Conservation (phyloP, 1,140 invertebrate genomes). For the Tigriopus japonicus region DNA sequence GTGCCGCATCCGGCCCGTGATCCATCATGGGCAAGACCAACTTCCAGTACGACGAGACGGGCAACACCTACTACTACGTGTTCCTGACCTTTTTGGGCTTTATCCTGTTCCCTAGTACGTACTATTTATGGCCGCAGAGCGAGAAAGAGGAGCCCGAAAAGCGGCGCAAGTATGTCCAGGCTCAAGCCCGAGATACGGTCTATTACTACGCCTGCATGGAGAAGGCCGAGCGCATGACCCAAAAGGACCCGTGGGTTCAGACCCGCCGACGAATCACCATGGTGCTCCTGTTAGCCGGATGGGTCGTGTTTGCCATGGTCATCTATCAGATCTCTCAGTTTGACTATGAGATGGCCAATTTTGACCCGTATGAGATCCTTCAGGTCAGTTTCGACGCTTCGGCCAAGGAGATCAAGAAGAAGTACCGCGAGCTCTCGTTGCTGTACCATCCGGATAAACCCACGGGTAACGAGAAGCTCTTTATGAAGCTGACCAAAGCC, state of each 20-base stretch:
- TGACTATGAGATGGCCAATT: constrained; percentile 93
- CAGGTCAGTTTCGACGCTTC: constrained; percentile 63
- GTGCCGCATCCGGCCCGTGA: neutral
- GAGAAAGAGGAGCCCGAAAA: constrained; percentile 1
- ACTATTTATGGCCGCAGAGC: neutral
- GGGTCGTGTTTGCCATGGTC: constrained; percentile 64
- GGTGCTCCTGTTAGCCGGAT: constrained; percentile 48
- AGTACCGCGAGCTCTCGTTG: constrained; percentile 79
- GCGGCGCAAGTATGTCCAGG: constrained; percentile 8
- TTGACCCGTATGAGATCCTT: constrained; percentile 95
- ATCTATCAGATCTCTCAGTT: constrained; percentile 93
- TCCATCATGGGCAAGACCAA: neutral
- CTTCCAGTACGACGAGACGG: constrained; percentile 8
- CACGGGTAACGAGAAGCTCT: constrained; percentile 88
- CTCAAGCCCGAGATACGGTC: constrained; percentile 5
- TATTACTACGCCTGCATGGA: constrained; percentile 1
- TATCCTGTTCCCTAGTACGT: constrained; percentile 1
- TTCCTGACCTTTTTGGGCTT: constrained; percentile 8
- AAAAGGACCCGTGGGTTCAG: constrained; percentile 14
- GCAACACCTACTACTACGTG: constrained; percentile 10
- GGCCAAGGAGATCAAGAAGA: constrained; percentile 76
- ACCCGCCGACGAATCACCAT: constrained; percentile 37
- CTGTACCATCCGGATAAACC: constrained; percentile 94
- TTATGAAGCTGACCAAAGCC: constrained; percentile 89
- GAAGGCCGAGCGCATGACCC: neutral